Evolutionary conservation across 2,797 vertebrate species (phyloP).

Genomic region (Enteromius anoplus): DNA sequence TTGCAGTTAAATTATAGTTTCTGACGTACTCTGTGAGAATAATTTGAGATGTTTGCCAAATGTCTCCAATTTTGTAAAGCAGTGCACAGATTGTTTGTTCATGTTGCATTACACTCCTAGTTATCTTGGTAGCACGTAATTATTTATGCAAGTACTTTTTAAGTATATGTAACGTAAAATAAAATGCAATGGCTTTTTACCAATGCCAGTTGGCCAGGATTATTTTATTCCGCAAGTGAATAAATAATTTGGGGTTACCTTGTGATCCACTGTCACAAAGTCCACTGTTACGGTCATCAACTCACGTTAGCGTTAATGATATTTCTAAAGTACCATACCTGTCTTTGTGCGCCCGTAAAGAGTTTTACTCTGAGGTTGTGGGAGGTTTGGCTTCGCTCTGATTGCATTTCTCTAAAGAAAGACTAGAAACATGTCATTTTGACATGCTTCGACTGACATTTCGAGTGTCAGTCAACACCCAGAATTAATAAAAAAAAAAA

Average conservation of each 20-base stretch:
- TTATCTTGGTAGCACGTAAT: not conserved
- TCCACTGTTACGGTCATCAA: not conserved
- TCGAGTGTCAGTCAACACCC: conserved; percentile 32
- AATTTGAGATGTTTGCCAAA: not conserved
- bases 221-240: not conserved
- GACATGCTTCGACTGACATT: conserved; percentile 39
- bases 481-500: conserved; percentile 38
- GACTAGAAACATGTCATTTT: conserved; percentile 26
- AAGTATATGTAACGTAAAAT: not conserved
- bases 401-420: conserved; percentile 66
- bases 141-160: not conserved
- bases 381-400: conserved; percentile 71
- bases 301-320: not conserved
- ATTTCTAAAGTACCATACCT: not conserved
- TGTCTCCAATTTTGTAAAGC: not conserved
- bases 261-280: not conserved
- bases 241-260: not conserved
- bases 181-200: not conserved
- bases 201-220: too few species aligned
- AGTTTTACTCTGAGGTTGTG: conserved; percentile 29
- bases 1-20: not conserved
- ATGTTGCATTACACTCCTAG: not conserved
- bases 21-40: not conserved
- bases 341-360: conserved; percentile 20
- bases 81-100: not conserved